Conservation (phyloP, 2,113 vertebrate genomes). For the Cebus imitator region DNA sequence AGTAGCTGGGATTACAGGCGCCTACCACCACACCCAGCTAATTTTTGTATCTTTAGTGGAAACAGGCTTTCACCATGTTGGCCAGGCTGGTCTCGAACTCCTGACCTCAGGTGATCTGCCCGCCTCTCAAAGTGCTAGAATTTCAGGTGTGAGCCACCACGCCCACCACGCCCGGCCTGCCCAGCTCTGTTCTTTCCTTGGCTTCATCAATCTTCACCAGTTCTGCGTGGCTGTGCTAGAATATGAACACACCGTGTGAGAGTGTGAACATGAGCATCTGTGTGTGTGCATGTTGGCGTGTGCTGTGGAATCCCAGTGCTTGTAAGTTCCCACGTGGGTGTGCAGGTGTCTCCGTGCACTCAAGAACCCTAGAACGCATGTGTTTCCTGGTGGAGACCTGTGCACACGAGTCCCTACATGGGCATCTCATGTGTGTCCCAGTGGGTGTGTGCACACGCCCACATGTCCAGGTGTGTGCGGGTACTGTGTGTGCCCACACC, state of each 20-base stretch:
- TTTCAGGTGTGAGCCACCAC: no score
- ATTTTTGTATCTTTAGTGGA: no score
- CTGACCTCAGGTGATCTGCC: no score
- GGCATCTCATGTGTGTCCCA: not conserved
- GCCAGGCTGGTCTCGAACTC: no score
- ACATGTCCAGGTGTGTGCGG: rapidly evolving
- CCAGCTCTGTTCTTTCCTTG: not conserved
- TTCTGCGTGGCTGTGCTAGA: not conserved
- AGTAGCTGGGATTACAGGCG: no score
- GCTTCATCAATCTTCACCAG: no score
- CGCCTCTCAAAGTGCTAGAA: no score
- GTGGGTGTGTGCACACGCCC: not conserved
- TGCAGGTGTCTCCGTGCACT: not conserved
- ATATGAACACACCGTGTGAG: not conserved
- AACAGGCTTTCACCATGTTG: no score
- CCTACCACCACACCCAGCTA: no score
- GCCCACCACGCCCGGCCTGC: no score
- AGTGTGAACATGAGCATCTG: not conserved
- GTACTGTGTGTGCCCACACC: not conserved
- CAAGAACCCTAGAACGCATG: not conserved
- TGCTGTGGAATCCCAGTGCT: not conserved
- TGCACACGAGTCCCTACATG: rapidly evolving
- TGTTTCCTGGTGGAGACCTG: not conserved
- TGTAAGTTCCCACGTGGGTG: not conserved
- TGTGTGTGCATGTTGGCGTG: no score